phyloP scores from a whole-genome alignment of 1,140 invertebrate species.

The Ceratina calcarata region DNA sequence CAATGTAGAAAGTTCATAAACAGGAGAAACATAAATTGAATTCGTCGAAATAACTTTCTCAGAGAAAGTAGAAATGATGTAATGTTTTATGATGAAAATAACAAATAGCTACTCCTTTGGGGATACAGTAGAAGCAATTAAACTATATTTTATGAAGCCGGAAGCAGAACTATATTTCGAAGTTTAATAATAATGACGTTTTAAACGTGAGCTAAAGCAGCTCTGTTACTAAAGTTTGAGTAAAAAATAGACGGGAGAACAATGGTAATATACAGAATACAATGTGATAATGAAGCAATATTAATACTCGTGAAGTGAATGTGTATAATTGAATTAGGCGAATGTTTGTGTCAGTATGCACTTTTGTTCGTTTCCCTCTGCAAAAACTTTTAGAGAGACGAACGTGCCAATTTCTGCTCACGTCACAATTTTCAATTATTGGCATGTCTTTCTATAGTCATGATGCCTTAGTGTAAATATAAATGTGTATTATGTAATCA shows the following conservation, averaged over 20 bases:
- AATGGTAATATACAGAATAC: neutral
- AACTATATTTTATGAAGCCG: neutral
- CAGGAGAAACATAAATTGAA: too few relatives aligned
- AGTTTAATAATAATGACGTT: neutral
- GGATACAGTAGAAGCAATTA: neutral
- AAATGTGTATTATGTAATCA: too few relatives aligned
- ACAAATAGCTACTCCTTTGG: neutral
- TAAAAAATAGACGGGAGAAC: neutral
- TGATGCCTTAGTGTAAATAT: too few relatives aligned
- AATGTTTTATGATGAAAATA: neutral
- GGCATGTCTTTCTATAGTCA: too few relatives aligned
- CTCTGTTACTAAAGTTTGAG: neutral
- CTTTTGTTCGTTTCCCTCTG: too few relatives aligned
- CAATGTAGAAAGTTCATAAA: too few relatives aligned
- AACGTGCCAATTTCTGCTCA: too few relatives aligned
- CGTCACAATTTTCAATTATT: too few relatives aligned
- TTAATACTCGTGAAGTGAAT: neutral
- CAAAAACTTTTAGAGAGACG: too few relatives aligned
- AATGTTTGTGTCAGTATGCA: too few relatives aligned
- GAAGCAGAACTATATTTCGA: neutral
- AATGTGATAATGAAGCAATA: neutral
- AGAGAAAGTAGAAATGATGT: neutral
- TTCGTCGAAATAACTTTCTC: neutral
- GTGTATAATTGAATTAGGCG: neutral
- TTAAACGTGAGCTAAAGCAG: neutral